Percentiles rank a stretch among this genome's conserved stretches.
Conservation (phyloP, 2,888 invertebrate genomes). For the Geophilus truncorum region DNA sequence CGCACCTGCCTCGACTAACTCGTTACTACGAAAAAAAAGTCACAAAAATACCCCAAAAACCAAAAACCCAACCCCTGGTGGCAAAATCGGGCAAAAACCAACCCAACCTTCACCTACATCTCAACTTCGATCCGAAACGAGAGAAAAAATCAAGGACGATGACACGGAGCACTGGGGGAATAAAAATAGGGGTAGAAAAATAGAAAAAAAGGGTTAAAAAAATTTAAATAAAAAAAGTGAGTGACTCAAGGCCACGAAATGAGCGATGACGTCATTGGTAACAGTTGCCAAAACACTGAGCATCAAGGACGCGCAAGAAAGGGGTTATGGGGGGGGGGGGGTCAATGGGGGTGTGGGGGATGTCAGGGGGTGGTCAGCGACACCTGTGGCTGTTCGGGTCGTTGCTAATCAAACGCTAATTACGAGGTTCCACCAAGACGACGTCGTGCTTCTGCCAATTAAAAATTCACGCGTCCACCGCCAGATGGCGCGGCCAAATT, state of each 20-base stretch:
- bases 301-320: no score
- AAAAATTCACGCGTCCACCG: conserved; percentile 25
- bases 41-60: neutral
- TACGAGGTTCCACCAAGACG: conserved; percentile 12
- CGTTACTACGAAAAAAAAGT: neutral
- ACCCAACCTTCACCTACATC: conserved; percentile 10
- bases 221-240: no score
- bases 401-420: conserved; percentile 15
- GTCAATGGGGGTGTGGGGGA: neutral
- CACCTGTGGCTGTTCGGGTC: conserved; percentile 17
- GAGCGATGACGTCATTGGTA: neutral
- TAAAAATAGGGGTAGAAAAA: no score
- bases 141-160: neutral
- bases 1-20: neutral
- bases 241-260: no score
- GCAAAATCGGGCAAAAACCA: neutral
- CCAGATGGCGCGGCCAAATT: conserved; percentile 15
- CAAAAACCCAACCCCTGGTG: no score
- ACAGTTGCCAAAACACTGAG: neutral
- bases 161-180: neutral
- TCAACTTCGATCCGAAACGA: neutral
- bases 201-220: no score
- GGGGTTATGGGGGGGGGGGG: neutral
- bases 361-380: neutral
- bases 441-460: conserved; percentile 21